Conservation (phyloP, 2,113 vertebrate genomes). For the Austrofundulus limnaeus region DNA sequence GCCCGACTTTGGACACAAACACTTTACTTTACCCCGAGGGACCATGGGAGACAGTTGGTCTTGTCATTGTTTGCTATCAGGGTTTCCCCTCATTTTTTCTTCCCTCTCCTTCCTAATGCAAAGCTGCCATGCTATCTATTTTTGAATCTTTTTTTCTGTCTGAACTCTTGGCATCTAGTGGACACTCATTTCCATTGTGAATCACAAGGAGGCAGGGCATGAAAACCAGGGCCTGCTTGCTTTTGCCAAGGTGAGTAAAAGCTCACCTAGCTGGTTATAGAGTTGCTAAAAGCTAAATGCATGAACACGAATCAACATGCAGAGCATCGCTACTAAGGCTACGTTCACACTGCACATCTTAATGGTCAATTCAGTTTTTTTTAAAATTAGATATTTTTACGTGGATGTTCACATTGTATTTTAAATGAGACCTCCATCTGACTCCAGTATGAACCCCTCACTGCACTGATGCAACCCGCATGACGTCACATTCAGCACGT, state of each 20-base stretch:
- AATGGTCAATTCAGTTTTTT: too few species aligned
- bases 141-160: constrained; percentile 16
- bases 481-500: too few species aligned
- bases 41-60: constrained; percentile 65
- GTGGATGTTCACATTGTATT: too few species aligned
- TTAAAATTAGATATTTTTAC: too few species aligned
- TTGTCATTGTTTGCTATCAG: constrained; percentile 58
- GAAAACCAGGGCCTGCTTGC: constrained; percentile 28
- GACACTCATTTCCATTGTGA: constrained; percentile 28
- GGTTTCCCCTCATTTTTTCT: constrained; percentile 42
- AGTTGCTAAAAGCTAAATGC: constrained; percentile 18
- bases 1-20: constrained; percentile 66
- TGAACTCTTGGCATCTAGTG: constrained; percentile 23
- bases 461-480: too few species aligned
- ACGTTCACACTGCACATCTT: too few species aligned
- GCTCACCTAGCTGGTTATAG: constrained; percentile 20
- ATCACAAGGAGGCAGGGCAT: constrained; percentile 33
- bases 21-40: constrained; percentile 62
- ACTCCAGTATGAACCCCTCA: too few species aligned
- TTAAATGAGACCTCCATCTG: too few species aligned
- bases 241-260: constrained; percentile 24
- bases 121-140: constrained; percentile 14
- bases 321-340: too few species aligned
- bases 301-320: constrained; percentile 41
- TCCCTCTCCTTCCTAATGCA: constrained; percentile 20